These are phyloP conservation scores for Dione vanillae DNA, from an alignment of 2,888 invertebrate species.

Conservation along the genomic window DNA sequence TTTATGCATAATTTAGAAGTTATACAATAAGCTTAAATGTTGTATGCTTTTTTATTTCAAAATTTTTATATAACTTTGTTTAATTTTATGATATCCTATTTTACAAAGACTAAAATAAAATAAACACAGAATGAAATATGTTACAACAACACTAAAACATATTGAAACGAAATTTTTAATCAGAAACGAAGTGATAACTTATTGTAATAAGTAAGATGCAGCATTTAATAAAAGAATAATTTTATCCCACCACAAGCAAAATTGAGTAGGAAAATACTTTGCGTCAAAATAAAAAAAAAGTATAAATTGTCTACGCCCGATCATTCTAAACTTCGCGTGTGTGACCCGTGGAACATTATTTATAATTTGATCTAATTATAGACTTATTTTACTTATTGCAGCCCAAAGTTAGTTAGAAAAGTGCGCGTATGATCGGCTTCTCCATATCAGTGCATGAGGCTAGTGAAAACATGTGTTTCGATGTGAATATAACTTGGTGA, in stretches of 20 bases:
- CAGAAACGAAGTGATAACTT: background rate
- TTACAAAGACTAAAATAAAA: too few species aligned
- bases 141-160: background rate
- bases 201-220: background rate
- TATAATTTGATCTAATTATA: constrained; percentile 75
- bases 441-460: constrained; percentile 61
- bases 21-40: background rate
- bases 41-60: background rate
- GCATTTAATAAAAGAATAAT: constrained; percentile 50
- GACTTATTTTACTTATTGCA: constrained; percentile 67
- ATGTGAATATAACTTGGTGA: constrained; percentile 76
- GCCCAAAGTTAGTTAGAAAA: constrained; percentile 65
- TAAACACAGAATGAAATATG: background rate
- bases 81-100: too few species aligned
- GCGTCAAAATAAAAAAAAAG: constrained; percentile 68
- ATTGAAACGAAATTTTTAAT: background rate
- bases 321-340: constrained; percentile 78
- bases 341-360: constrained; percentile 73
- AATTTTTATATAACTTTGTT: too few species aligned
- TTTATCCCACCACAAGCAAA: constrained; percentile 47
- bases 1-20: background rate
- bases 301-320: constrained; percentile 68
- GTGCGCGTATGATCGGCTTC: constrained; percentile 61
- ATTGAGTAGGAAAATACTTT: constrained; percentile 52
- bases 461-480: constrained; percentile 81